Base-by-base conservation (phyloP, 1,140 invertebrate genomes). In the Scaptomyza pallida region DNA sequence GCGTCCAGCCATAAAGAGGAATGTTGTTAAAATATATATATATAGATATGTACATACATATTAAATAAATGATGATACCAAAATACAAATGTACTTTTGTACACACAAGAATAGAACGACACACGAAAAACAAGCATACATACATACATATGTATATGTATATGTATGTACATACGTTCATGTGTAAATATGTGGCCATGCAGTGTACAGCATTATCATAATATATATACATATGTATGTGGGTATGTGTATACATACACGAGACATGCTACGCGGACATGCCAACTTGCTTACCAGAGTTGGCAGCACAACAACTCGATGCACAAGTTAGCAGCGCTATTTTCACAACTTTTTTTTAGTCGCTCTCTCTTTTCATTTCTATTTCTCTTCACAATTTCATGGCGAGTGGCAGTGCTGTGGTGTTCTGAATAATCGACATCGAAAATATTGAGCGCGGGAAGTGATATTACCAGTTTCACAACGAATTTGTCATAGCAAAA, bases 381-480 rank as follows among this genome's bases (percentile, higher is more conserved):
- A 55, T 72, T 67, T 48, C 72, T 69, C 59, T 75, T 67, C 54
- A 48, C 55, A 51, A 68, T 83, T 77, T 71, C 61, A 56, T 50
- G 37, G 63, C 63, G 63, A 72, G 63, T 72, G 70, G 70, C 63
- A 72, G 63, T 68, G 43, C 70, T 67, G 69, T 72, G 55, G 48
- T 68, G 52, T 52, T 72, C 69, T 72, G 37, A 37, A 16, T 72
- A 72, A 72, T 72, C 70, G 70, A 72, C 70, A 72, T 72, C 70
- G 69, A 69, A 68, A 72, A 54, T 72, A 55, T 48, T 64, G 65
- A 78, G 72, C 72, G 74, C 79, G 71, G 72, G 75, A 76, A 76
- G 71, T 63, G 59, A 44, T 62, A 62, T 69, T 68, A 51, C 26
- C 23, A 65, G 55, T 64, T 85, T 67, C 10, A 45, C 51, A 72